A percentile compares a stretch with the other conserved stretches of the same genome.
These are phyloP conservation scores for Mormoops blainvillei DNA, from an alignment of 2,113 vertebrate genomes.

Conservation along the genomic window DNA sequence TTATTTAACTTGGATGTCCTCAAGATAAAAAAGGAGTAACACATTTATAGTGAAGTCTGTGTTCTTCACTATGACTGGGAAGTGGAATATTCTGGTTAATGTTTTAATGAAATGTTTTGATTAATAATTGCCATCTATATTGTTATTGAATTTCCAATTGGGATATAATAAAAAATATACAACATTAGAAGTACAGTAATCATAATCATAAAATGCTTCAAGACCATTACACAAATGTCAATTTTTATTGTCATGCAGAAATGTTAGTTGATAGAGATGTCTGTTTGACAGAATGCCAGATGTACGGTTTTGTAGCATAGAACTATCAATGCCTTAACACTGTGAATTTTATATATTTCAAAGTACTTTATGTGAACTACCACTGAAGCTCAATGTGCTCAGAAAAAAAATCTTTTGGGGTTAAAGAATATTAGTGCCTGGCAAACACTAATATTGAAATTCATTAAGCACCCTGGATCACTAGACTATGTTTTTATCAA, in stretches of 20 bases:
- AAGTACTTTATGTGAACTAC: not conserved
- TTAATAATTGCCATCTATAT: conserved; percentile 29
- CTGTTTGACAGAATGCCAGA: conserved; percentile 25
- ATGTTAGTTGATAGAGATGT: conserved; percentile 42
- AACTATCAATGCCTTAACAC: not conserved
- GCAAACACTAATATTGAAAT: conserved; percentile 8
- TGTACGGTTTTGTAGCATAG: not conserved
- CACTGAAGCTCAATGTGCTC: not conserved
- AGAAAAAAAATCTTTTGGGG: not conserved
- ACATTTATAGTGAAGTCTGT: not conserved
- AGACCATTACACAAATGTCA: conserved; percentile 38
- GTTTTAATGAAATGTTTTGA: conserved; percentile 32
- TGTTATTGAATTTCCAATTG: conserved; percentile 44
- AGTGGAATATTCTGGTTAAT: conserved; percentile 3
- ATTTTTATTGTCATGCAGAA: conserved; percentile 42
- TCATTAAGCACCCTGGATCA: not conserved
- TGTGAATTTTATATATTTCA: conserved; percentile 10
- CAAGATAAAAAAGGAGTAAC: not conserved
- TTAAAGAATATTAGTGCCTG: not conserved
- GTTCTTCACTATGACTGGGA: not conserved
- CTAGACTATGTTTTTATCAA: not conserved
- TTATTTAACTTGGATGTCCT: not conserved
- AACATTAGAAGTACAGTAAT: conserved; percentile 13
- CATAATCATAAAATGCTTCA: conserved; percentile 40
- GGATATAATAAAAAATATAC: conserved; percentile 13